Evolutionary conservation across 2,797 vertebrate genomes (phyloP).

Genomic region (Dromococcyx pavoninus): DNA sequence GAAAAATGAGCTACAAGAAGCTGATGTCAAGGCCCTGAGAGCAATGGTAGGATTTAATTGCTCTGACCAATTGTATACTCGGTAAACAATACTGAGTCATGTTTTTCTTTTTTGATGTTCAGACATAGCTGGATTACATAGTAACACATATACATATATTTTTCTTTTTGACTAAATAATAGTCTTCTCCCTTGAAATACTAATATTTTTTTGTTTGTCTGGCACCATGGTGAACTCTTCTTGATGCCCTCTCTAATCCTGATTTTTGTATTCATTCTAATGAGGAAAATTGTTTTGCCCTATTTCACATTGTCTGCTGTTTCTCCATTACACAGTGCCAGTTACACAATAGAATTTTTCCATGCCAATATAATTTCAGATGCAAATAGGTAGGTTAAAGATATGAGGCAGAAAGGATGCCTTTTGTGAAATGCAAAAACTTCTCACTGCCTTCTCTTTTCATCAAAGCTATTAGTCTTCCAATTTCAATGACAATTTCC

Average conservation of each 20-base stretch:
- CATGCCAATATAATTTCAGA: neutral
- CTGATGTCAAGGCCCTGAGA: neutral
- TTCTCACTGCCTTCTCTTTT: neutral
- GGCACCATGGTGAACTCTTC: neutral
- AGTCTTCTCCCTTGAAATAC: neutral
- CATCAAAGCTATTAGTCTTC: neutral
- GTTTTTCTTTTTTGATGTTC: neutral
- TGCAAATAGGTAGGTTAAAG: neutral
- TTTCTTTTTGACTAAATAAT: neutral
- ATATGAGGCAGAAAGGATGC: neutral
- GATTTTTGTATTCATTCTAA: neutral
- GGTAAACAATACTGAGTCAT: accelerated
- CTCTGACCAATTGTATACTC: neutral
- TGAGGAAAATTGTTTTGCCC: neutral
- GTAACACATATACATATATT: neutral
- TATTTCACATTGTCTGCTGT: neutral
- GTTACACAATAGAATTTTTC: neutral
- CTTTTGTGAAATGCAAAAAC: neutral
- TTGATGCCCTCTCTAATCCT: neutral
- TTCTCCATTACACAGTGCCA: neutral
- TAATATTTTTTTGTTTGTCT: neutral
- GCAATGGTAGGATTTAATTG: neutral
- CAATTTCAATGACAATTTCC: neutral
- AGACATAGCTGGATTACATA: neutral
- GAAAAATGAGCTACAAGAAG: neutral